These are phyloP conservation scores for Endomychus coccineus DNA, from an alignment of 2,888 invertebrate species.

Conservation along the genomic window DNA sequence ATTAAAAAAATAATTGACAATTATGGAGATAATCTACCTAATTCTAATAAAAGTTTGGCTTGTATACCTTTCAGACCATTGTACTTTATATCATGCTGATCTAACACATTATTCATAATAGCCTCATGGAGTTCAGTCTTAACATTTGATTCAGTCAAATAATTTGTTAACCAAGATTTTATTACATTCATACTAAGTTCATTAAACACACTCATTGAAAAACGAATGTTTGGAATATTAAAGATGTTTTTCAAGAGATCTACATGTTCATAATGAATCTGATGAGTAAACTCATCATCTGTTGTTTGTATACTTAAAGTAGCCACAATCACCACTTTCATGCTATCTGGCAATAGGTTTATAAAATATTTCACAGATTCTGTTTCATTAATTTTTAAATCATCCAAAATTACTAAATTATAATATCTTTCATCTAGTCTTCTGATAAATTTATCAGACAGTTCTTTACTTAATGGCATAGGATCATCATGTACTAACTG, in stretches of 20 bases:
- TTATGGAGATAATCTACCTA: too few species aligned
- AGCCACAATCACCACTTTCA: conserved; percentile 25
- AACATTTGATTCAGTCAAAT: conserved; percentile 14
- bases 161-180: conserved; percentile 24
- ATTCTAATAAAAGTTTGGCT: conserved; percentile 24
- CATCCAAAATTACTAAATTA: conserved; percentile 33
- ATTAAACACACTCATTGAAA: conserved; percentile 28
- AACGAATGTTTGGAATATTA: conserved; percentile 19
- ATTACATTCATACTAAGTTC: conserved; percentile 24
- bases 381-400: conserved; percentile 26
- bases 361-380: conserved; percentile 25
- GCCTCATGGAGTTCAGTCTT: conserved; percentile 17
- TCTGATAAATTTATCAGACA: conserved; percentile 15
- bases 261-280: conserved; percentile 23
- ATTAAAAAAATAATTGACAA: too few species aligned
- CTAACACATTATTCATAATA: conserved; percentile 22
- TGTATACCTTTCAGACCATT: conserved; percentile 29
- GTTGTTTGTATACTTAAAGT: conserved; percentile 32
- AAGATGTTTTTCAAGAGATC: conserved; percentile 23
- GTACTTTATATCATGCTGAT: conserved; percentile 24
- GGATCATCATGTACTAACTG: conserved; percentile 23
- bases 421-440: conserved; percentile 19
- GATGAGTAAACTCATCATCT: conserved; percentile 21
- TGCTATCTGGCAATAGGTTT: conserved; percentile 23
- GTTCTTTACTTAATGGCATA: conserved; percentile 15